Evolutionary conservation across 2,113 vertebrate species (phyloP).

Genomic region (Cyprinodon variegatus): DNA sequence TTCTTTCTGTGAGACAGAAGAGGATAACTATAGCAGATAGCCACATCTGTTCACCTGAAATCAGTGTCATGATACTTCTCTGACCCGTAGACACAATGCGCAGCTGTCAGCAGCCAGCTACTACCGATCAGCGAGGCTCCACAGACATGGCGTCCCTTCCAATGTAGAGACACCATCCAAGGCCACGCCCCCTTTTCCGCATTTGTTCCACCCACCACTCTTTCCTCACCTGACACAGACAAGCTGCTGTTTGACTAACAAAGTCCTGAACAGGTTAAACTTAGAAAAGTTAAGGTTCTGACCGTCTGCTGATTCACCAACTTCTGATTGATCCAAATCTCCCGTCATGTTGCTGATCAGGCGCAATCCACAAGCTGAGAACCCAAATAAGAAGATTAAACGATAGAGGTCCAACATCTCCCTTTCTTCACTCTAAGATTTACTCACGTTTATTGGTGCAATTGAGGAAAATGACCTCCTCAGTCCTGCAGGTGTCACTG

Average conservation of each 20-base stretch:
- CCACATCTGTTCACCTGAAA: neutral
- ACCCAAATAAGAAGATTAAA: conserved; percentile 9
- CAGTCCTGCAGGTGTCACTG: conserved; percentile 82
- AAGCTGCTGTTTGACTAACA: neutral
- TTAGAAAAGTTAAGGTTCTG: neutral
- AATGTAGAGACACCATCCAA: conserved; percentile 86
- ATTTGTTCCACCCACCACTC: conserved; percentile 85
- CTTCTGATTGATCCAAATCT: conserved; percentile 12
- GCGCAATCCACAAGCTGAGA: conserved; percentile 85
- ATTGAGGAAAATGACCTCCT: conserved; percentile 77
- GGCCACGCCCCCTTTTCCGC: conserved; percentile 87
- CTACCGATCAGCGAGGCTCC: conserved; percentile 85
- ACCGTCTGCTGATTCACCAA: conserved; percentile 7
- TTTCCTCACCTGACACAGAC: conserved; percentile 42
- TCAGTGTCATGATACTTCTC: neutral
- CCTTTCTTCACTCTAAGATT: neutral
- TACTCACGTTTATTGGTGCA: conserved; percentile 87
- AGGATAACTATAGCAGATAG: neutral
- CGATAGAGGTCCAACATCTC: neutral
- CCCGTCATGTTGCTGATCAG: neutral
- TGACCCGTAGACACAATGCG: conserved; percentile 94
- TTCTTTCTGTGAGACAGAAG: conserved; percentile 80
- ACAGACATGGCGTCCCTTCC: conserved; percentile 72
- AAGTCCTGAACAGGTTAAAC: neutral
- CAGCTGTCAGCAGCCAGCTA: conserved; percentile 90